Conservation (phyloP, 1,140 invertebrate species). For the Papilio helenus region DNA sequence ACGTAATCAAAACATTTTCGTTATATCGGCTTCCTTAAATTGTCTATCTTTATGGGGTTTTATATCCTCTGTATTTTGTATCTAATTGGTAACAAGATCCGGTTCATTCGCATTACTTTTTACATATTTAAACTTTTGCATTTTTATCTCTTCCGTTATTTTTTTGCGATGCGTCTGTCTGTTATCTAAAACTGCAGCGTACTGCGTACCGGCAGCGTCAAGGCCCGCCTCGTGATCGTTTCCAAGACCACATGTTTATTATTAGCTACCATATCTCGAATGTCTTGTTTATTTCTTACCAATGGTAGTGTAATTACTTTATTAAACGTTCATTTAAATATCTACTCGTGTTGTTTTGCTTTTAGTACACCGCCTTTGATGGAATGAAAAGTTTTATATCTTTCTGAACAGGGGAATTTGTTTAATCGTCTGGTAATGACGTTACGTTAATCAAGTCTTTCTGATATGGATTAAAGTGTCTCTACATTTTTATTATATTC, state of each 20-base stretch:
- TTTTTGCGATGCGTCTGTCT: slow-evolving; percentile 25
- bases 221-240: slow-evolving; percentile 28
- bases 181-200: slow-evolving; percentile 18
- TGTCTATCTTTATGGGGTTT: not conserved
- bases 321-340: slow-evolving; percentile 27
- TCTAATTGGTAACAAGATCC: slow-evolving; percentile 13
- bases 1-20: not conserved
- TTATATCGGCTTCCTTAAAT: not conserved
- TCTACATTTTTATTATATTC: not conserved
- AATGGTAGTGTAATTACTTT: slow-evolving; percentile 18
- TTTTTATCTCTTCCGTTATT: not conserved
- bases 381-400: slow-evolving; percentile 14
- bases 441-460: not conserved
- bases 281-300: slow-evolving; percentile 26
- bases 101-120: not conserved
- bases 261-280: slow-evolving; percentile 28
- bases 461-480: not conserved
- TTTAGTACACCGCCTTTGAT: slow-evolving; percentile 1
- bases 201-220: slow-evolving; percentile 15
- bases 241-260: slow-evolving; percentile 35
- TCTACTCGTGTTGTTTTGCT: slow-evolving; percentile 9
- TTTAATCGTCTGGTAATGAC: not conserved
- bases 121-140: not conserved
- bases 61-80: slow-evolving; percentile 12
- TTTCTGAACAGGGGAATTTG: not conserved